phyloP scores from a whole-genome alignment of 2,797 vertebrate genomes.

The Cyprinella venusta region DNA sequence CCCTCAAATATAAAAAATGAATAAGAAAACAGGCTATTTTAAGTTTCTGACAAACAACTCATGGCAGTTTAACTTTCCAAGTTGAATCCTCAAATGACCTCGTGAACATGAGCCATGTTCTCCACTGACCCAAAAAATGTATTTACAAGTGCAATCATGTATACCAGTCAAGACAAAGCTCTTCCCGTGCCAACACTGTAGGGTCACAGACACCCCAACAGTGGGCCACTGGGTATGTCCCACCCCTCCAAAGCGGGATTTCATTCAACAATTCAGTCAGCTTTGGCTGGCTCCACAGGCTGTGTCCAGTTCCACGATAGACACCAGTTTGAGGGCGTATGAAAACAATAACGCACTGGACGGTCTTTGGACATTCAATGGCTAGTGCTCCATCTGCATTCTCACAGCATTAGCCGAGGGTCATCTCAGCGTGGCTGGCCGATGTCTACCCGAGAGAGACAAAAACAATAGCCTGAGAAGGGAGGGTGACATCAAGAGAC shows the following conservation, averaged over 20 bases:
- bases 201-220: constrained; percentile 46
- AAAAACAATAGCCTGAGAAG: constrained; percentile 68
- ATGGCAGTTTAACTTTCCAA: constrained; percentile 18
- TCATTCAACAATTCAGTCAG: constrained; percentile 63
- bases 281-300: constrained; percentile 60
- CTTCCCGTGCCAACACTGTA: not conserved
- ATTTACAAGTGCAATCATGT: not conserved
- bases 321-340: constrained; percentile 16
- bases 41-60: constrained; percentile 13
- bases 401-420: constrained; percentile 61
- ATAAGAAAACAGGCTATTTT: constrained; percentile 1
- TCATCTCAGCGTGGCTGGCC: constrained; percentile 57
- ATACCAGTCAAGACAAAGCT: constrained; percentile 27
- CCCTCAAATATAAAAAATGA: not conserved
- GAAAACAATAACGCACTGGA: constrained; percentile 37
- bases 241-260: constrained; percentile 49
- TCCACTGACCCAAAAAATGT: constrained; percentile 15
- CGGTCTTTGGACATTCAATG: not conserved
- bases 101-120: not conserved
- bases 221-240: constrained; percentile 41
- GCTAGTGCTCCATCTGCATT: constrained; percentile 40
- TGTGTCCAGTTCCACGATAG: constrained; percentile 12
- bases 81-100: not conserved
- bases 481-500: constrained; percentile 65
- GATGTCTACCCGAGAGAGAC: constrained; percentile 65